These are phyloP conservation scores for Agrypnus murinus DNA, from an alignment of 2,888 invertebrate genomes.

Conservation along the genomic window DNA sequence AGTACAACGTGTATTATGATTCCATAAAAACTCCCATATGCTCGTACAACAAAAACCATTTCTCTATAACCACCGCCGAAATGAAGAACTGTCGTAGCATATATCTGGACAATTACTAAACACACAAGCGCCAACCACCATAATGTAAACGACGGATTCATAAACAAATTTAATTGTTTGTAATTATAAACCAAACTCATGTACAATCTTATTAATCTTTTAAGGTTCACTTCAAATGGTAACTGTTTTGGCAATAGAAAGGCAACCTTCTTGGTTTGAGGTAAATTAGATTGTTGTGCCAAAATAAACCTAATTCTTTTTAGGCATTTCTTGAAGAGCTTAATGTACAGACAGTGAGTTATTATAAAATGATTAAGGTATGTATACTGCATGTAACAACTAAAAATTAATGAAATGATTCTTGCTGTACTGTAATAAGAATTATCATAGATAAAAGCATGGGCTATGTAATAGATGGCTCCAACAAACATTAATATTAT, in stretches of 20 bases:
- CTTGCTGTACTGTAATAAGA: not conserved
- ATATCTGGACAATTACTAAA: too few species aligned
- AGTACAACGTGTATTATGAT: not conserved
- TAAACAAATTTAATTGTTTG: not conserved
- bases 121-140: not conserved
- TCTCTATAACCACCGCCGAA: too few species aligned
- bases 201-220: constrained; percentile 13
- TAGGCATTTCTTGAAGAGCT: not conserved
- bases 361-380: not conserved
- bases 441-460: not conserved
- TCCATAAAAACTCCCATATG: too few species aligned
- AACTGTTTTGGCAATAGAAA: not conserved
- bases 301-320: not conserved
- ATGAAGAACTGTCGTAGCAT: too few species aligned
- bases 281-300: too few species aligned
- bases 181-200: constrained; percentile 14
- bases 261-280: not conserved
- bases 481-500: not conserved
- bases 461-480: not conserved
- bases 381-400: not conserved
- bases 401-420: not conserved
- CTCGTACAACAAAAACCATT: too few species aligned
- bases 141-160: constrained; percentile 4
- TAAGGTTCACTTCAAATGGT: not conserved
- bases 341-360: not conserved